Conservation (phyloP, 1,140 invertebrate genomes). For the Drosophila novamexicana region DNA sequence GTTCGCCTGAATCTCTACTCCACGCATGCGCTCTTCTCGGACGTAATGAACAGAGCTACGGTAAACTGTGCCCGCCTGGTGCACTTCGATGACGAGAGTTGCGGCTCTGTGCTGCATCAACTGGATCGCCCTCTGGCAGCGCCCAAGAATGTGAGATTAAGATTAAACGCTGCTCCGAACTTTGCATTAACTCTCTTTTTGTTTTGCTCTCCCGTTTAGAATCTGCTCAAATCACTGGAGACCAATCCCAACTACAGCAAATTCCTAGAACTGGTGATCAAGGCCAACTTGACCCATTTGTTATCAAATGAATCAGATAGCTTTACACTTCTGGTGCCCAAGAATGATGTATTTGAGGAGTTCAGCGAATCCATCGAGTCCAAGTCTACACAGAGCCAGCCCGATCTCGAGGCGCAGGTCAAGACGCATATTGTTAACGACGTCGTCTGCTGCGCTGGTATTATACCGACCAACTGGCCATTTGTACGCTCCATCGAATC, state of each 20-base stretch:
- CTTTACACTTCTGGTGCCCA: constrained; percentile 87
- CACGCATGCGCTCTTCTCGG: constrained; percentile 85
- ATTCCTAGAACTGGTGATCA: constrained; percentile 76
- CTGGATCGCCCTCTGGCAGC: constrained; percentile 86
- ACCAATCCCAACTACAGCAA: constrained; percentile 80
- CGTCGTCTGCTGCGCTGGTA: constrained; percentile 87
- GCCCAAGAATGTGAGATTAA: constrained; percentile 83
- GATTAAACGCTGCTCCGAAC: too few relatives aligned
- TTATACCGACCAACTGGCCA: constrained; percentile 86
- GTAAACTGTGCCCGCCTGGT: constrained; percentile 88
- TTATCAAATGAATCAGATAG: constrained; percentile 66
- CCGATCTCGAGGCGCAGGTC: constrained; percentile 66
- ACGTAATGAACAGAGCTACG: constrained; percentile 85
- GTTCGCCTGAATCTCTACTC: constrained; percentile 87
- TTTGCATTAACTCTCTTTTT: neutral
- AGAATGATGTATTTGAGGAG: constrained; percentile 87
- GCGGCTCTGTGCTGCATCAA: constrained; percentile 87
- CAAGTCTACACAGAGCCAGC: constrained; percentile 44
- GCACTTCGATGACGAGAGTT: constrained; percentile 87
- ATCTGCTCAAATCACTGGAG: constrained; percentile 71
- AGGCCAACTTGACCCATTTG: constrained; percentile 76
- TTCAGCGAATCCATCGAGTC: constrained; percentile 75
- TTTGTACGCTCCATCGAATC: constrained; percentile 85
- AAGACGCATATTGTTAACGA: constrained; percentile 84
- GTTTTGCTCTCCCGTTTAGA: constrained; percentile 31